Conservation (phyloP, 2,797 vertebrate genomes). For the Hydrophis major region DNA sequence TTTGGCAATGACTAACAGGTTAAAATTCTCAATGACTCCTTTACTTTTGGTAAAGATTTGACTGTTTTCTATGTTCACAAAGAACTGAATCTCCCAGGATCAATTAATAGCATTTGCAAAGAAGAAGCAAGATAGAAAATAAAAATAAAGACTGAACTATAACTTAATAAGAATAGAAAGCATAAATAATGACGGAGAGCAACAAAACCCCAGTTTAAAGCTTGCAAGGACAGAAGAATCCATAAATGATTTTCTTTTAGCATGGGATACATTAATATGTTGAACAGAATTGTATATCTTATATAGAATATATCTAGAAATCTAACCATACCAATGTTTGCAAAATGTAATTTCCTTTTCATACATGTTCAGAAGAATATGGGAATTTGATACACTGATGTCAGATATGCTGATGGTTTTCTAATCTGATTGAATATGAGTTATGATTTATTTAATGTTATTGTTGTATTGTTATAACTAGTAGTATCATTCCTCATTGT, state of each 20-base stretch:
- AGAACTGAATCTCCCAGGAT: conserved; percentile 20
- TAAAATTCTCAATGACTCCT: not conserved
- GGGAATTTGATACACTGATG: not conserved
- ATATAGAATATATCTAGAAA: not conserved
- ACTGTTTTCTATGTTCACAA: conserved; percentile 53
- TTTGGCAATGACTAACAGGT: not conserved
- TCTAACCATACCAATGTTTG: not conserved
- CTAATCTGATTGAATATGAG: not conserved
- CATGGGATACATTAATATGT: not conserved
- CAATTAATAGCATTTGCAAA: conserved; percentile 62
- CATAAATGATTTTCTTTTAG: not conserved
- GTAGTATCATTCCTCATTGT: not conserved
- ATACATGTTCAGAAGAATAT: not conserved
- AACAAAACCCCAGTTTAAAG: conserved; percentile 23
- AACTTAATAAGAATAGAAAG: conserved; percentile 50
- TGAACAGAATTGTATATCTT: not conserved
- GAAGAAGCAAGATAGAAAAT: conserved; percentile 62
- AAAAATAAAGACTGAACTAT: conserved; percentile 38
- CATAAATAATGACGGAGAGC: conserved; percentile 62
- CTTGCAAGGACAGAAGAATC: not conserved
- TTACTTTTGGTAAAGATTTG: conserved; percentile 26
- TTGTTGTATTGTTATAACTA: not conserved
- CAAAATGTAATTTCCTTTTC: not conserved
- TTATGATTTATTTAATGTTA: not conserved
- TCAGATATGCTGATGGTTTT: not conserved